phyloP scores from a whole-genome alignment of 2,797 vertebrate species.

The Trichosurus vulpecula region DNA sequence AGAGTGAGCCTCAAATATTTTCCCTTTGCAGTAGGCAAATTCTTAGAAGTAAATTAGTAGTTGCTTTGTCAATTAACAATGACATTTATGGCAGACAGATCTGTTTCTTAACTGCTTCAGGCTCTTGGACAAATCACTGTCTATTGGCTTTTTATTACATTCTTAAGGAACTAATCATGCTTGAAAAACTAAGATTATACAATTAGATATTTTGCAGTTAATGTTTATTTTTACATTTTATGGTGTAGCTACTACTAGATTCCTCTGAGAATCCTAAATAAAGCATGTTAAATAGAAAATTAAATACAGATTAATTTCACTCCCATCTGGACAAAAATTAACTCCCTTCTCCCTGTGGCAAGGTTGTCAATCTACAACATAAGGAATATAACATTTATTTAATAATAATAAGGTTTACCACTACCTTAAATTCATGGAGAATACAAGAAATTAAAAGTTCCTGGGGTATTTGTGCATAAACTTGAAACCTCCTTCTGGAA shows the following conservation, averaged over 20 bases:
- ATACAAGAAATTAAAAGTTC: neutral
- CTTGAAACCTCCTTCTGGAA: neutral
- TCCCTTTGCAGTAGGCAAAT: neutral
- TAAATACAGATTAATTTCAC: neutral
- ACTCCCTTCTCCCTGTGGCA: neutral
- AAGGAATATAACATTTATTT: neutral
- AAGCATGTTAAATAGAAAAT: neutral
- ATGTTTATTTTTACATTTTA: constrained; percentile 42
- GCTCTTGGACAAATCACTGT: constrained; percentile 59
- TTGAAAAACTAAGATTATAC: constrained; percentile 49
- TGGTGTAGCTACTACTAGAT: constrained; percentile 38
- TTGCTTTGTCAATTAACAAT: neutral
- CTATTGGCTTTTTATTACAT: constrained; percentile 51
- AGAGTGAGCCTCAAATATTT: neutral
- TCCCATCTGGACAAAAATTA: neutral
- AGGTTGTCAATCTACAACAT: neutral
- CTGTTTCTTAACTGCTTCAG: constrained; percentile 26
- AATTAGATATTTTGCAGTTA: constrained; percentile 34
- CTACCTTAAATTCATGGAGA: neutral
- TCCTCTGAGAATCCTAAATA: constrained; percentile 50
- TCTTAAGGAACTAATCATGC: constrained; percentile 33
- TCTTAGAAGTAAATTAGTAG: neutral
- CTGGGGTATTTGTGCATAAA: neutral
- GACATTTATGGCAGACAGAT: neutral
- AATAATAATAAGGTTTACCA: neutral